Evolutionary conservation across 1,140 invertebrate species (phyloP).

Genomic region (Choristoneura fumiferana): DNA sequence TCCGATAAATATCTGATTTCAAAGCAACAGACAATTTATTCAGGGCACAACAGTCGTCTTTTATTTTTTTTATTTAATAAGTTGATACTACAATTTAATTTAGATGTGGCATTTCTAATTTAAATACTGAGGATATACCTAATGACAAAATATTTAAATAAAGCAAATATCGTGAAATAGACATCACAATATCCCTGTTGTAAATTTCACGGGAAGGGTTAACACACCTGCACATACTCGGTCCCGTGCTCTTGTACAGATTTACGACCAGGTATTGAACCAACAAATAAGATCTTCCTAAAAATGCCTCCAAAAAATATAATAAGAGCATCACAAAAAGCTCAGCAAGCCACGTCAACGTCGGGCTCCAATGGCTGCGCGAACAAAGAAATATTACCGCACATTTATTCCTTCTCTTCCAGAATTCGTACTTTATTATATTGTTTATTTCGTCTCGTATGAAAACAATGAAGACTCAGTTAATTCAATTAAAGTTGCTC

Average conservation of each 20-base stretch:
- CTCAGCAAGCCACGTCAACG: conserved; percentile 64
- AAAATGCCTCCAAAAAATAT: conserved; percentile 71
- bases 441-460: conserved; percentile 20
- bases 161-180: too few relatives aligned
- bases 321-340: conserved; percentile 72
- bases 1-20: too few relatives aligned
- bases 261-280: conserved; percentile 70
- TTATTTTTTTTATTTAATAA: too few relatives aligned
- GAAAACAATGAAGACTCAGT: conserved; percentile 18
- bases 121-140: too few relatives aligned
- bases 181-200: neutral
- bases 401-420: conserved; percentile 54
- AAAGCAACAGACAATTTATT: too few relatives aligned
- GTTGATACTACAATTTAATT: too few relatives aligned
- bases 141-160: too few relatives aligned
- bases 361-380: conserved; percentile 64
- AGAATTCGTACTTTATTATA: conserved; percentile 21
- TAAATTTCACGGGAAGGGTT: conserved; percentile 57
- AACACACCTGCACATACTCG: conserved; percentile 66
- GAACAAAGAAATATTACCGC: conserved; percentile 73
- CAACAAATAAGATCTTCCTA: conserved; percentile 73
- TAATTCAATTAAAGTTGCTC: conserved; percentile 14
- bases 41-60: too few relatives aligned
- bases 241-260: conserved; percentile 56
- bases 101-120: too few relatives aligned